Base-by-base conservation (phyloP, 2,888 invertebrate species). In the Oscheius sp. region DNA sequence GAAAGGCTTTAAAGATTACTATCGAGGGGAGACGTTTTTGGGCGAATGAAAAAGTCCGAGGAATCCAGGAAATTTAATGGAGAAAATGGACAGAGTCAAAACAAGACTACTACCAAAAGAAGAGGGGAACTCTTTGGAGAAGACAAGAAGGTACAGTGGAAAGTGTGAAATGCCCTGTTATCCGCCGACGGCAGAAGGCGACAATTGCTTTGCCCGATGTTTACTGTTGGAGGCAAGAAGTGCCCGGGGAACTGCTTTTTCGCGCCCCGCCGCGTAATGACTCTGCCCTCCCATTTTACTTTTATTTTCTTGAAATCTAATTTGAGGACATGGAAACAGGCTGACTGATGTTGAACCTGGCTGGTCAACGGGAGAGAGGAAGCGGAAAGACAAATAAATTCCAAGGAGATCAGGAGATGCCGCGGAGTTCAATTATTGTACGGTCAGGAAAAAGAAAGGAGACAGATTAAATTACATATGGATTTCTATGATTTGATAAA, bases 191-290 rank as follows among this genome's bases (percentile, higher is more conserved):
- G 5, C 35, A 35, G 35, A 9, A 35, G 35, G 35, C 35, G 21
- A 61, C 61, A 41, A 43, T 61, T 41, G 43, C 21, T 23, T n/a
- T 43, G 66, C 52, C 45, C 43, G 45, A 5, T 63, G 35, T 66
- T 66, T 66, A 66, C 66, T 66, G 52, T 66, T 49, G 61, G 35
- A 58, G 29, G 58, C n/a, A 66, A 66, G 29, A 52, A 29, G 49
- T 64, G 66, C 35, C 66, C 49, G 49, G 52, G n/a, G n/a, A 25
- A 23, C 64, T 64, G 45, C 23, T 66, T 49, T 45, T 45, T 41
- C 27, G 25, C 58, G 25, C 35, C 29, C 58, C 58, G 58, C 27
- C n/a, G n/a, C 45, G 45, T 43, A 45, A 25, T 45, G 45, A 61
- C 18, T 41, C 43, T 9, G 9, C 61, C 45, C 45, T 55, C 18